Conservation (phyloP, 1,140 invertebrate genomes). For the Papilio machaon region DNA sequence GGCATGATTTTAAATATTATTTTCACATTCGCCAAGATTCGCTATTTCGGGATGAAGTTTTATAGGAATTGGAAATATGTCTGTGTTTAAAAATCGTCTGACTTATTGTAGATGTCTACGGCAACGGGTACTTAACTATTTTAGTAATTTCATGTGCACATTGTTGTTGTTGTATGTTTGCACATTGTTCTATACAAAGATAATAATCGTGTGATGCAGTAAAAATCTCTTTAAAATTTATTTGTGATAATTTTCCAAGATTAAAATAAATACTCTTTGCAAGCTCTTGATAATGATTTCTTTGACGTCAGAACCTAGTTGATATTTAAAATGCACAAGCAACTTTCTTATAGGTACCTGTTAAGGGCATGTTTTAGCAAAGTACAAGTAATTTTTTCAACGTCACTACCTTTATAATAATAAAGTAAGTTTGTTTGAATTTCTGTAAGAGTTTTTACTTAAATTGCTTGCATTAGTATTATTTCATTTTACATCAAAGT, state of each 20-base stretch:
- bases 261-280: neutral
- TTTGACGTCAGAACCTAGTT: neutral
- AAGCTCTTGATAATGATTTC: slow-evolving; percentile 3
- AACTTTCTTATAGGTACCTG: neutral
- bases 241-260: neutral
- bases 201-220: neutral
- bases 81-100: too few relatives aligned
- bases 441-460: neutral
- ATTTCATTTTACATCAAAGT: neutral
- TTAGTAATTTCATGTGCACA: too few relatives aligned
- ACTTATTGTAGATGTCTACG: too few relatives aligned
- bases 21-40: too few relatives aligned
- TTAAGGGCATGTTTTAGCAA: neutral
- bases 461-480: neutral
- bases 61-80: too few relatives aligned
- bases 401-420: neutral
- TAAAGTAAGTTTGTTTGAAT: neutral
- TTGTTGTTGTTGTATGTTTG: too few relatives aligned
- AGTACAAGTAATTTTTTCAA: neutral
- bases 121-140: too few relatives aligned
- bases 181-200: too few relatives aligned
- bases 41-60: too few relatives aligned
- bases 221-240: neutral
- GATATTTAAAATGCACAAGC: neutral
- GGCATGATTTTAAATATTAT: too few relatives aligned